Evolutionary conservation across 2,888 invertebrate genomes (phyloP).

Genomic region (Diplolepis rosae): DNA sequence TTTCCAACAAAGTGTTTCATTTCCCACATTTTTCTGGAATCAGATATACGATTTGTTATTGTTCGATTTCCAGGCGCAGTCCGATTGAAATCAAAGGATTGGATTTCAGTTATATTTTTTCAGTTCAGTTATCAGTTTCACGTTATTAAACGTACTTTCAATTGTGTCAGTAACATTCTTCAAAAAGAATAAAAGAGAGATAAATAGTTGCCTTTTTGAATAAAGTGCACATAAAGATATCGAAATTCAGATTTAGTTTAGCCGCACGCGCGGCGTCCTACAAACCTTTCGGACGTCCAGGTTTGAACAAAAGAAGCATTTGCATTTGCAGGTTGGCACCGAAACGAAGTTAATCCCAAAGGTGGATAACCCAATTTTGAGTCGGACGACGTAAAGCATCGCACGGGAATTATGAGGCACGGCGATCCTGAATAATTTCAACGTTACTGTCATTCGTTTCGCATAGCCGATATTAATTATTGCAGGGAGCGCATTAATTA

Average conservation of each 20-base stretch:
- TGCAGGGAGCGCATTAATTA: slow-evolving; percentile 65
- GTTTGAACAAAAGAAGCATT: background rate
- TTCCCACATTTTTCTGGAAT: background rate
- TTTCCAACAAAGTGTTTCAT: slow-evolving; percentile 16
- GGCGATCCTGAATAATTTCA: slow-evolving; percentile 64
- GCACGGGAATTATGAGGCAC: slow-evolving; percentile 54
- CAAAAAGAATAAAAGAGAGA: background rate
- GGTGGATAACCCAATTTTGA: slow-evolving; percentile 9
- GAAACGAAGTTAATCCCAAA: background rate
- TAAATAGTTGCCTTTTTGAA: background rate
- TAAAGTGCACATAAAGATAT: background rate
- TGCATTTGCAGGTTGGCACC: background rate
- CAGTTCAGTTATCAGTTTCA: background rate
- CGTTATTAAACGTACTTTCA: background rate
- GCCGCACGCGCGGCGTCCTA: background rate
- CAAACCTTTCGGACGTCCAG: background rate
- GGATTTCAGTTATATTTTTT: slow-evolving; percentile 1
- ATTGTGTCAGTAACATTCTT: background rate
- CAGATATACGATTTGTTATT: slow-evolving; percentile 3
- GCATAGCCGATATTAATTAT: slow-evolving; percentile 62
- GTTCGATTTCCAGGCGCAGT: slow-evolving; percentile 2
- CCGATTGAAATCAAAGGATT: background rate
- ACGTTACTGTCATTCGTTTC: slow-evolving; percentile 62
- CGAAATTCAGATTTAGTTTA: background rate
- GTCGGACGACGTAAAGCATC: slow-evolving; percentile 42